phyloP scores from a whole-genome alignment of 2,888 invertebrate genomes.

The Ectemnius cavifrons region DNA sequence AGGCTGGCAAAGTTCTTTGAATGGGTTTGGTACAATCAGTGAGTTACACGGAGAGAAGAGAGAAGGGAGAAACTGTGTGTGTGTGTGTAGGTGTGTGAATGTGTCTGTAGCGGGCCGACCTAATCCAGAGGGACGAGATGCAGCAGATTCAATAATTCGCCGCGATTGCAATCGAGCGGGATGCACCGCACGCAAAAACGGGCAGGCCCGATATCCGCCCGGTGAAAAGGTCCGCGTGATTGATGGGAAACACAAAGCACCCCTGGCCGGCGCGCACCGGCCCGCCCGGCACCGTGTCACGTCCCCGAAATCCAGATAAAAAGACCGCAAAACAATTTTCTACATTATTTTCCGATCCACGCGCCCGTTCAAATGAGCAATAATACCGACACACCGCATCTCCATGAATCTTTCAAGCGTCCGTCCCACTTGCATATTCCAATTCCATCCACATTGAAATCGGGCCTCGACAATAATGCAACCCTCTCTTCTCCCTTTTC shows the following conservation, averaged over 20 bases:
- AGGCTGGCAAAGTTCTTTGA: no score
- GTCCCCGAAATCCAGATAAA: slow-evolving; percentile 69
- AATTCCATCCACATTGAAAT: slow-evolving; percentile 27
- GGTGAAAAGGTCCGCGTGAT: slow-evolving; percentile 74
- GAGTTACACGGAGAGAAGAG: no score
- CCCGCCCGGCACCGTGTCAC: slow-evolving; percentile 25
- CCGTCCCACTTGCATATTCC: slow-evolving; percentile 4
- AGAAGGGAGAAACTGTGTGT: no score
- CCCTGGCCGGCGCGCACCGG: slow-evolving; percentile 20
- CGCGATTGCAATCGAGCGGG: slow-evolving; percentile 72
- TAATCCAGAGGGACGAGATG: slow-evolving; percentile 67
- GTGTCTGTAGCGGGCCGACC: slow-evolving; percentile 45
- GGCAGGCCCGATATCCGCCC: slow-evolving; percentile 69
- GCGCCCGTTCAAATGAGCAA: slow-evolving; percentile 61
- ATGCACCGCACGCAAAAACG: slow-evolving; percentile 72
- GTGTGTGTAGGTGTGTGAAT: no score
- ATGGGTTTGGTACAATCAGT: no score
- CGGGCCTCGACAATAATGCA: slow-evolving; percentile 9
- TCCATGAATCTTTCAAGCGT: slow-evolving; percentile 53
- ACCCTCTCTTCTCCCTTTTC: slow-evolving; percentile 15
- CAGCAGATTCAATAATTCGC: slow-evolving; percentile 75
- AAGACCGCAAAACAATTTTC: slow-evolving; percentile 73
- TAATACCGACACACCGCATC: slow-evolving; percentile 51
- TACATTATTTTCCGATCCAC: slow-evolving; percentile 66
- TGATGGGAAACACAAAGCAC: slow-evolving; percentile 75